Evolutionary conservation across 2,888 invertebrate genomes (phyloP).

Genomic region (Drosophila trichaetosa): DNA sequence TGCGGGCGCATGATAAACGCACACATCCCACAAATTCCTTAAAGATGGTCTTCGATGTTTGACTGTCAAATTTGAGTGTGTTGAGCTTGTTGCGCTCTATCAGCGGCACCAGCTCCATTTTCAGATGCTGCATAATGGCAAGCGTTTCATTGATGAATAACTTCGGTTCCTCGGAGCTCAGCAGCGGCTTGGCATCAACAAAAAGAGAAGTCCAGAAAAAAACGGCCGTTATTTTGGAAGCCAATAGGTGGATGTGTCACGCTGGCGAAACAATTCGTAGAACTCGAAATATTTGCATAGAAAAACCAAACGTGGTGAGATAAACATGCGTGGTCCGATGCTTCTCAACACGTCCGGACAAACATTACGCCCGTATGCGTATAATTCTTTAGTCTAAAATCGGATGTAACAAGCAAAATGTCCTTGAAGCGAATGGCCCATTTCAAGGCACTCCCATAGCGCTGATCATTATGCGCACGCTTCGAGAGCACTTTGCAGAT

Average conservation of each 20-base stretch:
- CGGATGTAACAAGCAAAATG: slow-evolving; percentile 88
- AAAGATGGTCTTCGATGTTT: slow-evolving; percentile 66
- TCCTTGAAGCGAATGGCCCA: slow-evolving; percentile 96
- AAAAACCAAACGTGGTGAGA: slow-evolving; percentile 85
- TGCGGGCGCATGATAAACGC: slow-evolving; percentile 90
- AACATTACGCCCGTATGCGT: slow-evolving; percentile 82
- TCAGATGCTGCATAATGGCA: slow-evolving; percentile 91
- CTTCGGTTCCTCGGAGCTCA: slow-evolving; percentile 90
- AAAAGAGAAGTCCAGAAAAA: slow-evolving; percentile 95
- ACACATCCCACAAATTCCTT: slow-evolving; percentile 86
- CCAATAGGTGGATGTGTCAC: slow-evolving; percentile 91
- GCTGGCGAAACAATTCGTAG: slow-evolving; percentile 91
- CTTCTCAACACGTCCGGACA: slow-evolving; percentile 83
- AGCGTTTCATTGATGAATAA: slow-evolving; percentile 92
- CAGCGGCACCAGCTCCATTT: slow-evolving; percentile 86
- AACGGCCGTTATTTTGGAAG: slow-evolving; percentile 94
- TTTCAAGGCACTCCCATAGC: slow-evolving; percentile 91
- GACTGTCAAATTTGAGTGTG: slow-evolving; percentile 56
- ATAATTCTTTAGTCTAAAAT: slow-evolving; percentile 88
- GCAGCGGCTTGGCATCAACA: slow-evolving; percentile 92
- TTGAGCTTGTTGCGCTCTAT: slow-evolving; percentile 78
- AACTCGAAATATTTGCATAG: slow-evolving; percentile 96
- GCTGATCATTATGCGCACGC: slow-evolving; percentile 87
- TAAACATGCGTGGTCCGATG: slow-evolving; percentile 85
- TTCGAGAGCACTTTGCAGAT: slow-evolving; percentile 91